Evolutionary conservation across 2,113 vertebrate species (phyloP).

Genomic region (Crocuta crocuta): DNA sequence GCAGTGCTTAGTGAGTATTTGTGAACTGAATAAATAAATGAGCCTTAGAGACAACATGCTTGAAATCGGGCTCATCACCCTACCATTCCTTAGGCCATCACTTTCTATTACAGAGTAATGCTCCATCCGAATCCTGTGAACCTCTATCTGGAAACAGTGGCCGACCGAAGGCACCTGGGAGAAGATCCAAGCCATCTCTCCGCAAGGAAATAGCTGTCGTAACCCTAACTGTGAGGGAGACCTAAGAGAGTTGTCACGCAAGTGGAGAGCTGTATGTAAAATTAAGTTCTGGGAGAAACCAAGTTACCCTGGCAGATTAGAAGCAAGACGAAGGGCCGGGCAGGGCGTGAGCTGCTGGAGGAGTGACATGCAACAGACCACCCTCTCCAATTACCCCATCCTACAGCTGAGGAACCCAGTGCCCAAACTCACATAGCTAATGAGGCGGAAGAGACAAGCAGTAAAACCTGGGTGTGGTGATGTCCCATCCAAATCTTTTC

Average conservation of each 20-base stretch:
- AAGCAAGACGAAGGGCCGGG: background rate
- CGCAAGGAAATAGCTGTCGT: background rate
- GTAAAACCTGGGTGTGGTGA: background rate
- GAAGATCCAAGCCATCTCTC: background rate
- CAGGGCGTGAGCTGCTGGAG: background rate
- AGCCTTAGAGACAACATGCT: background rate
- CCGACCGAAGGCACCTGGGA: background rate
- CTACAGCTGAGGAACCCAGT: background rate
- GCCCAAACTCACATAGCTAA: background rate
- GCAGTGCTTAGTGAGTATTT: background rate
- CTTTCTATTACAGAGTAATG: background rate
- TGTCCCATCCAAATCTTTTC: background rate
- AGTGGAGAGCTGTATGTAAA: background rate
- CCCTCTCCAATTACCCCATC: background rate
- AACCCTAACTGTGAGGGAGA: background rate
- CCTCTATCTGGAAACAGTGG: background rate
- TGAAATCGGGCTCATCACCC: background rate
- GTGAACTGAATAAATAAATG: background rate
- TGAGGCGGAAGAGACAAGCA: background rate
- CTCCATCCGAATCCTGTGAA: background rate
- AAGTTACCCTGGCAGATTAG: background rate
- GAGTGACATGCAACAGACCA: background rate
- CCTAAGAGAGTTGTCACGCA: background rate
- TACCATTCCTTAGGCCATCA: background rate
- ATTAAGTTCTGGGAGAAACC: background rate